Percentiles rank a stretch among this genome's conserved stretches.
Conservation (phyloP, 2,797 vertebrate genomes). For the Anabacerthia variegaticeps region DNA sequence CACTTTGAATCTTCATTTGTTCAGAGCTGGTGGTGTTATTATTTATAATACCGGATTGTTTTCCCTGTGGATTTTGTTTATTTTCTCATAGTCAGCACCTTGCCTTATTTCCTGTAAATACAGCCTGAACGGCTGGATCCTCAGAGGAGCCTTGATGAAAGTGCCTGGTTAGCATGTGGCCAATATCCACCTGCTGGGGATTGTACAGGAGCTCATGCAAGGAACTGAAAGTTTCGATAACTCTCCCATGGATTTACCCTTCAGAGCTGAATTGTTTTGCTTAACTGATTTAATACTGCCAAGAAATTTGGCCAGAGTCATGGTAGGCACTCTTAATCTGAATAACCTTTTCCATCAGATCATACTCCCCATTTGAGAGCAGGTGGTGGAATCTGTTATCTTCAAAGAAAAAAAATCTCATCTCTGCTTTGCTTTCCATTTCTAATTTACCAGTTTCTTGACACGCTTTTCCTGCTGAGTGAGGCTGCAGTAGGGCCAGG, state of each 20-base stretch:
- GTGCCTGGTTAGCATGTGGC: background rate
- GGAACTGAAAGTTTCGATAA: background rate
- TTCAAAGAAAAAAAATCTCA: background rate
- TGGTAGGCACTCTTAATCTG: background rate
- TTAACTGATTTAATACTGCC: background rate
- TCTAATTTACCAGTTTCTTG: background rate
- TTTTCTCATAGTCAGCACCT: background rate
- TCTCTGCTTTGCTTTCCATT: background rate
- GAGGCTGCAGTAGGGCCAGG: background rate
- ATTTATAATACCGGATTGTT: background rate
- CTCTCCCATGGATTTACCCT: conserved; percentile 44
- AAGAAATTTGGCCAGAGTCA: background rate
- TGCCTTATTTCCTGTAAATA: background rate
- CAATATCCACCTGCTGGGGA: background rate
- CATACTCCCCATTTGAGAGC: background rate
- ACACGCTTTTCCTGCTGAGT: background rate
- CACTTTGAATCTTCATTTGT: background rate
- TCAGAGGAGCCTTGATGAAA: background rate
- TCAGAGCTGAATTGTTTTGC: background rate
- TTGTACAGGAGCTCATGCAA: background rate
- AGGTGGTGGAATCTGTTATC: background rate
- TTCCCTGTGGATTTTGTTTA: background rate
- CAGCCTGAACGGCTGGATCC: background rate
- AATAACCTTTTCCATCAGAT: background rate
- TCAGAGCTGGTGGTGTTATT: background rate